These are phyloP conservation scores for Brachylomia viminalis DNA, from an alignment of 2,888 invertebrate species.

Conservation along the genomic window DNA sequence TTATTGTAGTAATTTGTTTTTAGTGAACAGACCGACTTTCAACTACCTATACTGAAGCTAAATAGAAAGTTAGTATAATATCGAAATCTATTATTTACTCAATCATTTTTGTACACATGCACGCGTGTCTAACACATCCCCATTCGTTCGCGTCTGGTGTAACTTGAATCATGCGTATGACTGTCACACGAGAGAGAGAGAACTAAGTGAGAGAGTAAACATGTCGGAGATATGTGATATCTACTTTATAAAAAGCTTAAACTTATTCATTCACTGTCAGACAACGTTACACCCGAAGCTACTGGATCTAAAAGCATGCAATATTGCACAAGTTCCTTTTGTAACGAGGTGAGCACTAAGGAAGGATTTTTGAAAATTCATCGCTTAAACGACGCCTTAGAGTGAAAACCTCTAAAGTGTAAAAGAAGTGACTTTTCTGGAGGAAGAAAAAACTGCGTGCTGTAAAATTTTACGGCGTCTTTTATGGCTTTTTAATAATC, in stretches of 20 bases:
- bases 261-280: not conserved
- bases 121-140: not conserved
- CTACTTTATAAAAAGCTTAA: too few relatives aligned
- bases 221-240: not conserved
- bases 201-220: too few relatives aligned
- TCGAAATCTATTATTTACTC: conserved; percentile 12
- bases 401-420: too few relatives aligned
- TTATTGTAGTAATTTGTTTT: conserved; percentile 2
- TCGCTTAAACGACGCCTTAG: too few relatives aligned
- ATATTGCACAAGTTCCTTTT: not conserved
- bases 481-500: too few relatives aligned
- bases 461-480: too few relatives aligned
- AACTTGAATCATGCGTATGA: not conserved
- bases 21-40: conserved; percentile 24
- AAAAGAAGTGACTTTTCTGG: too few relatives aligned
- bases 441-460: too few relatives aligned
- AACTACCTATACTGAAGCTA: not conserved
- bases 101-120: not conserved
- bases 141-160: not conserved
- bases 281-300: not conserved
- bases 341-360: not conserved
- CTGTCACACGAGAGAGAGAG: conserved; percentile 5
- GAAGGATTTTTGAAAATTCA: not conserved
- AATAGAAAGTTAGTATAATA: conserved; percentile 19
- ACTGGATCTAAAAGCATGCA: not conserved